Percentiles rank a stretch among this genome's conserved stretches.
Evolutionary conservation across 2,888 invertebrate genomes (phyloP).

Genomic region (Torymus texanus): DNA sequence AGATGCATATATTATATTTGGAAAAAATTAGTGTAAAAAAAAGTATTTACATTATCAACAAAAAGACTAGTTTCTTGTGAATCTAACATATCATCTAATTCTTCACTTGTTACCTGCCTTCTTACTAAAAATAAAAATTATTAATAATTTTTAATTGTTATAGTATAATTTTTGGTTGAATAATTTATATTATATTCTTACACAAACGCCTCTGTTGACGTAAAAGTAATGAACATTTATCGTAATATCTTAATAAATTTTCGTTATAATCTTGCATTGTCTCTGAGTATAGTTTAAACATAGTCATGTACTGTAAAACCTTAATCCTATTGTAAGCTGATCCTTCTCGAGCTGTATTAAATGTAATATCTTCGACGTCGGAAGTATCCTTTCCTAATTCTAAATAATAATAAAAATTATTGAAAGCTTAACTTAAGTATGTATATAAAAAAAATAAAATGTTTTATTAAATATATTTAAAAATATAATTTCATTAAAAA

Average conservation of each 20-base stretch:
- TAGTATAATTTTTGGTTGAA: slow-evolving; percentile 24
- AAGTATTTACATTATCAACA: slow-evolving; percentile 76
- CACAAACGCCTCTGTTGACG: slow-evolving; percentile 79
- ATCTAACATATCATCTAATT: slow-evolving; percentile 74
- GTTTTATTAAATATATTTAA: too few relatives aligned
- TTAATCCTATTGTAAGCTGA: slow-evolving; percentile 75
- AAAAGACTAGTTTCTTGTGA: slow-evolving; percentile 75
- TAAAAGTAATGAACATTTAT: slow-evolving; percentile 77
- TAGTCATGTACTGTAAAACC: slow-evolving; percentile 76
- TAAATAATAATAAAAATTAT: slow-evolving; percentile 55
- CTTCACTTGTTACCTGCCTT: slow-evolving; percentile 70
- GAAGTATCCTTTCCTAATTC: slow-evolving; percentile 67
- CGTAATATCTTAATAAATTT: slow-evolving; percentile 77
- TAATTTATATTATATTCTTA: slow-evolving; percentile 65
- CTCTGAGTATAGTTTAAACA: slow-evolving; percentile 76
- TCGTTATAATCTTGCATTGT: slow-evolving; percentile 77
- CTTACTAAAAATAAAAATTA: slow-evolving; percentile 64
- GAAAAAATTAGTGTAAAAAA: slow-evolving; percentile 27
- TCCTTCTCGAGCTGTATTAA: slow-evolving; percentile 63
- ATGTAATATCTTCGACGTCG: slow-evolving; percentile 64
- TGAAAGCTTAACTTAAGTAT: not conserved
- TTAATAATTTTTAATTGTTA: slow-evolving; percentile 28
- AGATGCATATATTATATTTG: not conserved
- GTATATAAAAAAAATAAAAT: not conserved
- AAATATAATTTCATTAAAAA: too few relatives aligned